Percentiles rank a stretch among this genome's conserved stretches.
These are phyloP conservation scores for Drosophila rufa DNA, from an alignment of 1,140 invertebrate genomes.

Conservation along the genomic window DNA sequence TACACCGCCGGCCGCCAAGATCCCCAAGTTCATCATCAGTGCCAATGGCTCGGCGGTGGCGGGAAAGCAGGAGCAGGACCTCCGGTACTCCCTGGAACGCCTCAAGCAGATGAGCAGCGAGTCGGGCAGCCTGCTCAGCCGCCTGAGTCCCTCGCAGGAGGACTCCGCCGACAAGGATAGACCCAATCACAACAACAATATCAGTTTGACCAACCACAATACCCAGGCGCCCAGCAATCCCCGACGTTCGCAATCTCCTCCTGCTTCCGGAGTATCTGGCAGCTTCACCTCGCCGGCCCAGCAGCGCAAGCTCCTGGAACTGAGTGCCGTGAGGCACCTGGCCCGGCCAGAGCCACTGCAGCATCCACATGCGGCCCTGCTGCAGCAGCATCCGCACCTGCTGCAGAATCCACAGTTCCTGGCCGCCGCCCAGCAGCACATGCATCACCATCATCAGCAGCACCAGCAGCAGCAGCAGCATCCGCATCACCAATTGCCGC, in stretches of 20 bases:
- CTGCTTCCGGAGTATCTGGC: slow-evolving; percentile 4
- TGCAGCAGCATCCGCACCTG: slow-evolving; percentile 80
- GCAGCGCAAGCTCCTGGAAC: slow-evolving; percentile 69
- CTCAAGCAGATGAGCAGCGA: slow-evolving; percentile 83
- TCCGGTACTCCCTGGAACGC: slow-evolving; percentile 77
- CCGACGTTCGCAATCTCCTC: slow-evolving; percentile 57
- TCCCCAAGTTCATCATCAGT: slow-evolving; percentile 79
- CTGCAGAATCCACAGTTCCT: slow-evolving; percentile 81
- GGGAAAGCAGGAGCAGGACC: slow-evolving; percentile 64
- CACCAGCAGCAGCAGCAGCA: slow-evolving; percentile 50
- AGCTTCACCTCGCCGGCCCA: slow-evolving; percentile 59
- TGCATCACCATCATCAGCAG: slow-evolving; percentile 68
- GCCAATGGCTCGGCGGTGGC: slow-evolving; percentile 38
- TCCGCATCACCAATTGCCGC: slow-evolving; percentile 45
- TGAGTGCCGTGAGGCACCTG: slow-evolving; percentile 66
- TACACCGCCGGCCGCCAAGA: slow-evolving; percentile 57
- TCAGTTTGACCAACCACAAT: slow-evolving; percentile 39
- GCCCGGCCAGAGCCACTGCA: slow-evolving; percentile 76
- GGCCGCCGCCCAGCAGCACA: slow-evolving; percentile 74
- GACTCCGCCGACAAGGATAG: slow-evolving; percentile 63
- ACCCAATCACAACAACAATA: slow-evolving; percentile 50
- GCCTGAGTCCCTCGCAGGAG: slow-evolving; percentile 69
- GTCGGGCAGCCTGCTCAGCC: slow-evolving; percentile 59
- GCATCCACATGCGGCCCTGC: slow-evolving; percentile 78
- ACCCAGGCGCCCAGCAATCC: slow-evolving; percentile 26